Evolutionary conservation across 2,888 invertebrate genomes (phyloP).

Genomic region (Caenorhabditis macrosperma): DNA sequence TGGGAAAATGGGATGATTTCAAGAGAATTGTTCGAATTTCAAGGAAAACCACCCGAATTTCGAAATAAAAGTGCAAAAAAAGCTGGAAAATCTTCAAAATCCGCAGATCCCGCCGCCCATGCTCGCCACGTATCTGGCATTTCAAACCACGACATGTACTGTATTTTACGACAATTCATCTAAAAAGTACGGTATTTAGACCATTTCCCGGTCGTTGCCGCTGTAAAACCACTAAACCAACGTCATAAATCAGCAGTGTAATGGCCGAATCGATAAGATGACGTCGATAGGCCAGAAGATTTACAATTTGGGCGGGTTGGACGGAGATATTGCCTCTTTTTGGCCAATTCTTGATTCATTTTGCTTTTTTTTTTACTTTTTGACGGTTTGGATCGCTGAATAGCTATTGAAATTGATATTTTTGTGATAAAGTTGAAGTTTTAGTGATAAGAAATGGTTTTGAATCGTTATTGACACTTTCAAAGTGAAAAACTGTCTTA

Average conservation of each 20-base stretch:
- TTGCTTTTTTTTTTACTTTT: not conserved
- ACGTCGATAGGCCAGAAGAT: conserved; percentile 9
- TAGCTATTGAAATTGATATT: too few species aligned
- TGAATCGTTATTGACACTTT: not conserved
- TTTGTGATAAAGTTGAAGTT: not conserved
- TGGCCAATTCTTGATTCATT: not conserved
- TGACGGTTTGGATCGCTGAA: not conserved
- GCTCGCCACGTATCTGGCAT: not conserved
- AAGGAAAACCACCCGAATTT: not conserved
- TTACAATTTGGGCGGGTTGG: conserved; percentile 1
- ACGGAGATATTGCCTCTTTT: not conserved
- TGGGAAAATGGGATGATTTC: not conserved
- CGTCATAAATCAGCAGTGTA: not conserved
- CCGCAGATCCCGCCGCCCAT: not conserved
- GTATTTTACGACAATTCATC: not conserved
- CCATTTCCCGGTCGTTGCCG: too few species aligned
- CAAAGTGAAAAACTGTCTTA: not conserved
- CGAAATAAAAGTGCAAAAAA: not conserved
- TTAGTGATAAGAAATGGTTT: not conserved
- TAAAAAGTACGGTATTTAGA: too few species aligned
- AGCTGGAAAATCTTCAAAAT: not conserved
- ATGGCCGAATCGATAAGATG: not conserved
- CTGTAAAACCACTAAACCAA: not conserved
- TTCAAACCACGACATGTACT: not conserved
- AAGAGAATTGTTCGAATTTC: too few species aligned